Base-by-base conservation (phyloP, 1,140 invertebrate genomes). In the Oedothorax gibbosus region DNA sequence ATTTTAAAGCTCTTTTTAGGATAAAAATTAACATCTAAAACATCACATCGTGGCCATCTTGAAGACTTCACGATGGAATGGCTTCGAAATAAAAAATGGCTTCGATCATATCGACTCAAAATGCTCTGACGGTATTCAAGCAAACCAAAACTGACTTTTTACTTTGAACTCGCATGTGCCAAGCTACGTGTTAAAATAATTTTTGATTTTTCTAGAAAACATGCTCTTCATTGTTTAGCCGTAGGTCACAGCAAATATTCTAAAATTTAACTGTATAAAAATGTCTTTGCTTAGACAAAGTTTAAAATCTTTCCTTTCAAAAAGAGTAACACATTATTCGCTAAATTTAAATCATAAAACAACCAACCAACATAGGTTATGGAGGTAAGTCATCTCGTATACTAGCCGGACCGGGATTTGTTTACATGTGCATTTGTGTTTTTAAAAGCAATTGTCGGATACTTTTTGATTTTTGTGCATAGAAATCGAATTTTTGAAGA, bases 231-330 rank as follows among this genome's bases (percentile, higher is more conserved):
- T 75, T 75, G 54, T 75, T 53, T 75, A 71, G 54, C n/a, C 15
- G 54, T 75, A 75, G 72, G 72, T 75, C 72, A 75, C 56, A 75
- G 10, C 56, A 50, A 14, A 71, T 5, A 14, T 57, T 60, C 15
- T 14, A 21, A 75, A 60, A 35, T 5, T 75, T 75, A 20, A 75
- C 12, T 2, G 18, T 15, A 62, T 57, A 35, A 75, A 57, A 10
- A 75, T 75, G 72, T 75, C 72, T 15, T 20, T 75, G n/a, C 11
- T 75, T n/a, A 57, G 72, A 50, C 72, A 75, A 20, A 75, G 72
- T 57, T 35, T 57, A 18, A 71, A 51, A 71, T 57, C 7, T 75
- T 21, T 14, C 20, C 11, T 60, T 9, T 15, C 21, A 60, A 75
- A 20, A 75, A 75, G 20, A 75, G 56, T 75, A 75, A 15, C 35